Base-by-base conservation (phyloP, 1,140 invertebrate genomes). In the Trissolcus basalis region DNA sequence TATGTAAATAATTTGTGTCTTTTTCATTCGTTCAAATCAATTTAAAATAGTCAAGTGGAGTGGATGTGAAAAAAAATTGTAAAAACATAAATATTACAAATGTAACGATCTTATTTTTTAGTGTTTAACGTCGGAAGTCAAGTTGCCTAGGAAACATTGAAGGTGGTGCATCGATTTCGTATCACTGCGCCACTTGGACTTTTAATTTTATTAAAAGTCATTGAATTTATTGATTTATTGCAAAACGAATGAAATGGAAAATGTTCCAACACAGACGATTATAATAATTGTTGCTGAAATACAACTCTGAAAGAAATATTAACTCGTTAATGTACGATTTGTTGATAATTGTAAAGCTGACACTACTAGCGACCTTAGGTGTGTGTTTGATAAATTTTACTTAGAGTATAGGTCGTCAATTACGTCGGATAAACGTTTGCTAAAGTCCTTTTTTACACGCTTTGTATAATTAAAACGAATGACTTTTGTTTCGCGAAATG, bases 361-460 rank as follows among this genome's bases (percentile, higher is more conserved):
- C 33, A 12, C 19, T 27, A 27, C 19, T 27, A 27, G 19, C 19
- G 19, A 27, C 19, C 19, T 64, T 74, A 73, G 56, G 39, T 67
- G 47, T 63, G 56, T 13, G 36, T 63, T 75, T 76, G 65, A 69
- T 75, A 64, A 47, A 69, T 65, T 76, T 75, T 70, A 33, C 64
- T 65, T 64, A 76, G 60, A 49, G 35, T 14, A 55, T 70, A 76
- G 60, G 15, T 64, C 53, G 72, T 76, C 72, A 76, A 76, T 76
- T 76, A 76, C 51, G 68, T 54, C 56, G 19, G 51, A 64, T 58
- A 58, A 55, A 63, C 27, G 53, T 71, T 74, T 58, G 63, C 36
- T 51, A 63, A 51, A 48, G 11, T 32, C 27, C 41, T 72, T 72
- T 71, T 67, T 60, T 70, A 56, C 14, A 55, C 48, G 53, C 61